Evolutionary conservation across 2,888 invertebrate species (phyloP).

Genomic region (Archips crataeganus): DNA sequence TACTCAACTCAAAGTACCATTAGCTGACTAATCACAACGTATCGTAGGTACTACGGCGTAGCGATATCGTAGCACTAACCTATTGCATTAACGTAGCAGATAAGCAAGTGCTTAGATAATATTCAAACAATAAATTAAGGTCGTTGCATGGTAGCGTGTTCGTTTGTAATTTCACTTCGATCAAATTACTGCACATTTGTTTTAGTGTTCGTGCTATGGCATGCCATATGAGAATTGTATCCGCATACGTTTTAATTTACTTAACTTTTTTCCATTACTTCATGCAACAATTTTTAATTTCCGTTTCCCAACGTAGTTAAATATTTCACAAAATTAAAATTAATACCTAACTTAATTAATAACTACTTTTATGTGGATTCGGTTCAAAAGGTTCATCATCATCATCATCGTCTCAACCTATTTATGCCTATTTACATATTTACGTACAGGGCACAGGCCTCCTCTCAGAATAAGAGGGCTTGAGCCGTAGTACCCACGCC

Average conservation of each 20-base stretch:
- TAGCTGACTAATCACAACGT: slow-evolving; percentile 8
- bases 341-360: too few relatives aligned
- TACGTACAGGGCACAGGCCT: too few relatives aligned
- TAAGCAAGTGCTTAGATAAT: neutral
- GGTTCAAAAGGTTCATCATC: too few relatives aligned
- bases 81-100: slow-evolving; percentile 5
- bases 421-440: too few relatives aligned
- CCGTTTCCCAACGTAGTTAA: too few relatives aligned
- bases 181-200: neutral
- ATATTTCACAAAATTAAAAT: neutral
- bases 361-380: too few relatives aligned
- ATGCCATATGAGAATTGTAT: neutral
- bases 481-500: too few relatives aligned
- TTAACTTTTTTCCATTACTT: neutral
- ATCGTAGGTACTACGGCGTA: slow-evolving; percentile 31
- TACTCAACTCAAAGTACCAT: neutral
- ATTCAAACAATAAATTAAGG: neutral
- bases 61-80: slow-evolving; percentile 33
- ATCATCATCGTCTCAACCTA: too few relatives aligned
- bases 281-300: too few relatives aligned
- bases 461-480: too few relatives aligned
- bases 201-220: neutral
- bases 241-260: neutral
- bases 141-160: slow-evolving; percentile 27
- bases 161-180: slow-evolving; percentile 13